These are phyloP conservation scores for Ectemnius cavifrons DNA, from an alignment of 2,888 invertebrate species.

Conservation along the genomic window DNA sequence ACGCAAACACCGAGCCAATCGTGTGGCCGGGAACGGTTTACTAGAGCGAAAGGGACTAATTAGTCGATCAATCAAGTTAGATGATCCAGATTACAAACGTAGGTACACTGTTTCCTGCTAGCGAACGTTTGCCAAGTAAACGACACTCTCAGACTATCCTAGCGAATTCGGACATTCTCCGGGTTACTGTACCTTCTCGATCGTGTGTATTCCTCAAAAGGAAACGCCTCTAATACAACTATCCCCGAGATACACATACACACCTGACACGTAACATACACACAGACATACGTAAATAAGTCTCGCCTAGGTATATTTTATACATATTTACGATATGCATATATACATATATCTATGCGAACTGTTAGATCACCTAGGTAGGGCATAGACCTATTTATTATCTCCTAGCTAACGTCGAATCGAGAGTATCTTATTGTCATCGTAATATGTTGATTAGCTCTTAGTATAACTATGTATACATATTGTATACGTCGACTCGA, in stretches of 20 bases:
- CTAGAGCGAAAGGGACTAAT: conserved; percentile 49
- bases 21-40: neutral
- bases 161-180: conserved; percentile 53
- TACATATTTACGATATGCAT: conserved; percentile 16
- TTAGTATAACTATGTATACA: conserved; percentile 45
- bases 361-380: conserved; percentile 59
- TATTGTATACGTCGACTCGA: conserved; percentile 44
- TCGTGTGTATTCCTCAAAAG: conserved; percentile 33
- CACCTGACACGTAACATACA: conserved; percentile 11
- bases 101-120: conserved; percentile 54
- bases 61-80: conserved; percentile 56
- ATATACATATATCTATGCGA: conserved; percentile 37
- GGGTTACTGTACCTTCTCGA: conserved; percentile 40
- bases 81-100: conserved; percentile 59
- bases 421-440: conserved; percentile 56
- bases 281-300: conserved; percentile 26
- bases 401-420: conserved; percentile 54
- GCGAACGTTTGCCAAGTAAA: conserved; percentile 34
- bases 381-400: conserved; percentile 58
- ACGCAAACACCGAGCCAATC: neutral
- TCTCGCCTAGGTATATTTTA: neutral
- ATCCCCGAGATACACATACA: conserved; percentile 4
- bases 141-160: conserved; percentile 55
- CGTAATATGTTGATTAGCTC: conserved; percentile 63
- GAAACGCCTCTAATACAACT: neutral